Evolutionary conservation across 1,140 invertebrate species (phyloP).

Genomic region (Himalopsyche phryganea): DNA sequence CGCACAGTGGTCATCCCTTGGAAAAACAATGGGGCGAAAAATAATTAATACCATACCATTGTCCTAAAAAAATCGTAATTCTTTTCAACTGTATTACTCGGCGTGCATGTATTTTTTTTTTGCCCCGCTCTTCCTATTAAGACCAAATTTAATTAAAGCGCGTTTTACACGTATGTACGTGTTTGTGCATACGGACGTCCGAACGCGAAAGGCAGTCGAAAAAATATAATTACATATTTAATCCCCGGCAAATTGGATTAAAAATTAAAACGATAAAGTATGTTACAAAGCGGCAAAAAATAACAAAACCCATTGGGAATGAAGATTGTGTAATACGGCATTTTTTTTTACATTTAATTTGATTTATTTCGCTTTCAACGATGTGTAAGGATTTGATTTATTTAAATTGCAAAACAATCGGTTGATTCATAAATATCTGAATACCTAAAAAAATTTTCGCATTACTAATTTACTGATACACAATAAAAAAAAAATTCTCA

Average conservation of each 20-base stretch:
- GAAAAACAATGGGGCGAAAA: conserved; percentile 21
- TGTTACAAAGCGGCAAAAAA: conserved; percentile 36
- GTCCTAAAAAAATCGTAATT: conserved; percentile 13
- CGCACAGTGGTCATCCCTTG: conserved; percentile 22
- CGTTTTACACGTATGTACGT: conserved; percentile 14
- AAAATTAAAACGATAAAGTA: conserved; percentile 48
- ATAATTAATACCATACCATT: conserved; percentile 28
- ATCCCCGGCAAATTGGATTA: conserved; percentile 57
- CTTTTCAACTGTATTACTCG: conserved; percentile 20
- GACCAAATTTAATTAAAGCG: conserved; percentile 35
- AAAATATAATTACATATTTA: conserved; percentile 53
- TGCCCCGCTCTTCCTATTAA: conserved; percentile 27
- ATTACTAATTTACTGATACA: neutral
- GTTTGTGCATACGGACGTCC: conserved; percentile 5
- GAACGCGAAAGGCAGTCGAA: conserved; percentile 22
- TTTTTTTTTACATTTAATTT: conserved; percentile 4
- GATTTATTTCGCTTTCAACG: too few relatives aligned
- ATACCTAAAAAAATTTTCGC: neutral
- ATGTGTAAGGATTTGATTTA: too few relatives aligned
- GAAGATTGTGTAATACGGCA: conserved; percentile 19
- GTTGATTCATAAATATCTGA: too few relatives aligned
- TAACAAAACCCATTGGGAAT: conserved; percentile 40
- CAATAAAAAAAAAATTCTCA: too few relatives aligned
- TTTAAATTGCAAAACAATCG: too few relatives aligned
- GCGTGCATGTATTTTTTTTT: conserved; percentile 24